Base-by-base conservation (phyloP, 1,140 invertebrate species). In the Nasonia giraulti region DNA sequence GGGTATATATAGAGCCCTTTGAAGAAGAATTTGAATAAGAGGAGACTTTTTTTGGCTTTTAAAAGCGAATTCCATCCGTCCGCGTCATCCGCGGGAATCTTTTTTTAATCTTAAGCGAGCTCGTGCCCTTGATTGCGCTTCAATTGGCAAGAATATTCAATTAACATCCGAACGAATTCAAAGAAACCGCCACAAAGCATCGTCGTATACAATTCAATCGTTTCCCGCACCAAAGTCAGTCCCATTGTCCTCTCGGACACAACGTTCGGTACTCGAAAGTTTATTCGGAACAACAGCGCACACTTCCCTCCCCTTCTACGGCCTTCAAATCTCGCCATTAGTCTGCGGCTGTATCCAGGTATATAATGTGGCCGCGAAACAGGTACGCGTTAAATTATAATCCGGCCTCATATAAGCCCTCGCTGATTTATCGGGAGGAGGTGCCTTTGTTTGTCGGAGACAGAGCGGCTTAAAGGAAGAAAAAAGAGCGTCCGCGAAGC, bases 301-400 rank as follows among this genome's bases (percentile, higher is more conserved):
- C 55, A 62, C 27, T 27, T 27, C 27, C 27, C 27, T 27, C 27
- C 27, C 27, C 27, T 4, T 62, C 55, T 20, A 4, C 17, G 55
- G 6, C 17, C 55, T 62, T 62, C 55, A 20, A 62, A 5, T 17
- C 17, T 62, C 55, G 20, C 5, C 55, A 62, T 62, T 62, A 62
- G 55, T 20, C 55, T 62, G 27, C 27, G 55, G 55, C 17, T 62
- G 27, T 27, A 27, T 27, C 55, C 55, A 62, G 55, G 55, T 62
- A 62, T 62, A 44, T 10, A 44, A 44, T 11, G 55, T n/a, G 55
- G 17, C 17, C 55, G 55, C 5, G 55, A 62, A 62, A 62, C 55
- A 62, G 55, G 55, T 62, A 62, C 20, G 55, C 55, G 55, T 62
- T 62, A 62, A 62, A 62, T 62, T 62, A 62, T 62, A 62, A 62